Evolutionary conservation across 2,888 invertebrate species (phyloP).

Genomic region (Drosophila anomelani): DNA sequence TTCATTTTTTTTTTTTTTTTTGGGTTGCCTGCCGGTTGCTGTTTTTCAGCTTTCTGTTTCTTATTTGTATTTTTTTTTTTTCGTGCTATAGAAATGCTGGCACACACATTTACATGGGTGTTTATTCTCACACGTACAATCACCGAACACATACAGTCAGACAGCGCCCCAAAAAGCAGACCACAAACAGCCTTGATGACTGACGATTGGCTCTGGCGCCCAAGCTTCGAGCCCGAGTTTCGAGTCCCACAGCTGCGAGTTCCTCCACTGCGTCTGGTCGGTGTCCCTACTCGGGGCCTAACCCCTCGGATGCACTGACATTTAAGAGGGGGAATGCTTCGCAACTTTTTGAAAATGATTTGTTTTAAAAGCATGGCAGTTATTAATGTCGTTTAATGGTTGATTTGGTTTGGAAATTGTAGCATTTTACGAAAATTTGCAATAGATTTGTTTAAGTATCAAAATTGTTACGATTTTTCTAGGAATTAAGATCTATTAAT

Average conservation of each 20-base stretch:
- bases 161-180: slow-evolving; percentile 48
- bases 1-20: slow-evolving; percentile 16
- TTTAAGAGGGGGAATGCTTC: background rate
- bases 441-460: too few relatives aligned
- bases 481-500: too few relatives aligned
- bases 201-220: slow-evolving; percentile 48
- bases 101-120: slow-evolving; percentile 33
- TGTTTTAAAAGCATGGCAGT: too few relatives aligned
- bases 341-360: background rate
- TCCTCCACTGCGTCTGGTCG: slow-evolving; percentile 17
- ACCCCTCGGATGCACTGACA: slow-evolving; percentile 8
- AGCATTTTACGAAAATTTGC: too few relatives aligned
- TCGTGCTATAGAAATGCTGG: slow-evolving; percentile 32
- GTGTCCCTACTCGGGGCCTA: slow-evolving; percentile 1
- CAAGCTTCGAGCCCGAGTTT: slow-evolving; percentile 21
- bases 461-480: too few relatives aligned
- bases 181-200: slow-evolving; percentile 54
- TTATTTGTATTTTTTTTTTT: background rate
- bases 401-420: too few relatives aligned
- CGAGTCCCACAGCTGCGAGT: slow-evolving; percentile 35
- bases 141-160: slow-evolving; percentile 32
- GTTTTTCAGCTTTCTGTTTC: slow-evolving; percentile 10
- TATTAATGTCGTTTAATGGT: too few relatives aligned
- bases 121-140: slow-evolving; percentile 31
- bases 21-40: slow-evolving; percentile 23